These are phyloP conservation scores for Globodera rostochiensis DNA, from an alignment of 1,140 invertebrate genomes.

Conservation along the genomic window DNA sequence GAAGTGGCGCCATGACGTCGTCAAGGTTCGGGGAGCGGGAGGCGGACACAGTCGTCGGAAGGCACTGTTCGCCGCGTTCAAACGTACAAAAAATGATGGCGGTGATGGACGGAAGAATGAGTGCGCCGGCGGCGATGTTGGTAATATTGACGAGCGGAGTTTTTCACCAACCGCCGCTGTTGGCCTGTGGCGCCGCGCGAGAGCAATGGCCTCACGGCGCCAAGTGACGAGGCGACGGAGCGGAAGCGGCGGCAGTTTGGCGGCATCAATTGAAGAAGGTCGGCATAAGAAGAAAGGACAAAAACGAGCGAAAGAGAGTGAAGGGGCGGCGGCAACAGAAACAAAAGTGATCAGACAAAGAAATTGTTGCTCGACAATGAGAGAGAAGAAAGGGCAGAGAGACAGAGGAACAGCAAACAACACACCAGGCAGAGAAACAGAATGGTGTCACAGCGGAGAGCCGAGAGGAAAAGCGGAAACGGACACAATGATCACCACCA, in stretches of 20 bases:
- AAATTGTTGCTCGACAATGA: too few relatives aligned
- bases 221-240: not conserved
- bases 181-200: slow-evolving; percentile 12
- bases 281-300: not conserved
- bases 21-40: too few relatives aligned
- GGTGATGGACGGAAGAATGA: not conserved
- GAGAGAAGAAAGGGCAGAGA: too few relatives aligned
- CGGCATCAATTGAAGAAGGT: not conserved
- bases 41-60: not conserved
- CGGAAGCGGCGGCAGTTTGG: not conserved
- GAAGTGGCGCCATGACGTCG: too few relatives aligned
- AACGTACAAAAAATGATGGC: not conserved
- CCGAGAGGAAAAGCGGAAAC: too few relatives aligned
- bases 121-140: too few relatives aligned
- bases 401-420: too few relatives aligned
- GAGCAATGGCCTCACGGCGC: not conserved
- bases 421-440: too few relatives aligned
- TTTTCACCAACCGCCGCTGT: slow-evolving; percentile 11
- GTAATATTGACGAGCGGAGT: not conserved
- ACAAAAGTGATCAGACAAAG: not conserved
- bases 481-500: too few relatives aligned
- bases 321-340: not conserved
- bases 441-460: too few relatives aligned
- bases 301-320: not conserved
- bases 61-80: slow-evolving; percentile 9